These are phyloP conservation scores for Gymnoscelis rufifasciata DNA, from an alignment of 2,888 invertebrate species.

Conservation along the genomic window DNA sequence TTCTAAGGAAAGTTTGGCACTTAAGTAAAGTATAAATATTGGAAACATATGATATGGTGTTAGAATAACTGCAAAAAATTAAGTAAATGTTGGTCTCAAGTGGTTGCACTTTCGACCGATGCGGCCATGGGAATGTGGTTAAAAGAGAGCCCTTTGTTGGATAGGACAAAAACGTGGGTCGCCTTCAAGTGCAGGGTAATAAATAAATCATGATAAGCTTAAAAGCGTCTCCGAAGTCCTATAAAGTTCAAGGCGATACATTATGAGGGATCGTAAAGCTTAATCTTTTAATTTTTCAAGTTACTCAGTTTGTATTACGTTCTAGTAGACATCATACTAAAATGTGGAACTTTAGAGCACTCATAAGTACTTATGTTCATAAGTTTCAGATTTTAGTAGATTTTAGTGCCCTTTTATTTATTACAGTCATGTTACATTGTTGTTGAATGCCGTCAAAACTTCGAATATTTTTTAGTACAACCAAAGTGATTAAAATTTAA, in stretches of 20 bases:
- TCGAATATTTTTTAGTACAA: no score
- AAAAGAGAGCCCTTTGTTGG: conserved; percentile 30
- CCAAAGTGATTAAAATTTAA: no score
- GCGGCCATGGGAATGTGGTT: conserved; percentile 44
- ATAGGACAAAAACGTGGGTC: conserved; percentile 37
- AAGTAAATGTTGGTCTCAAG: conserved; percentile 42
- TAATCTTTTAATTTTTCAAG: conserved; percentile 23
- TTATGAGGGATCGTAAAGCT: conserved; percentile 36
- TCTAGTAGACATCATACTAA: background rate
- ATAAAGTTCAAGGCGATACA: conserved; percentile 50
- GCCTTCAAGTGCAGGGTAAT: conserved; percentile 60
- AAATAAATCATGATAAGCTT: conserved; percentile 69
- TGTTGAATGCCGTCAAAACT: no score
- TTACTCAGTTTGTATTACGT: conserved; percentile 6
- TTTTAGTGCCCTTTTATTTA: no score
- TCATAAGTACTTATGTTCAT: background rate
- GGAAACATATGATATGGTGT: conserved; percentile 32
- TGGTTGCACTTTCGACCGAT: conserved; percentile 40
- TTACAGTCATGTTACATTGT: no score
- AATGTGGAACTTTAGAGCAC: background rate
- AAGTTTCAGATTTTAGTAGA: no score
- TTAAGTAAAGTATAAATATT: conserved; percentile 1
- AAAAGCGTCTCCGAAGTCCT: conserved; percentile 66
- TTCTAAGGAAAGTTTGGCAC: background rate
- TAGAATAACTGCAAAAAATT: conserved; percentile 39